phyloP scores from a whole-genome alignment of 2,797 vertebrate genomes.

The Arrhamphus sclerolepis region DNA sequence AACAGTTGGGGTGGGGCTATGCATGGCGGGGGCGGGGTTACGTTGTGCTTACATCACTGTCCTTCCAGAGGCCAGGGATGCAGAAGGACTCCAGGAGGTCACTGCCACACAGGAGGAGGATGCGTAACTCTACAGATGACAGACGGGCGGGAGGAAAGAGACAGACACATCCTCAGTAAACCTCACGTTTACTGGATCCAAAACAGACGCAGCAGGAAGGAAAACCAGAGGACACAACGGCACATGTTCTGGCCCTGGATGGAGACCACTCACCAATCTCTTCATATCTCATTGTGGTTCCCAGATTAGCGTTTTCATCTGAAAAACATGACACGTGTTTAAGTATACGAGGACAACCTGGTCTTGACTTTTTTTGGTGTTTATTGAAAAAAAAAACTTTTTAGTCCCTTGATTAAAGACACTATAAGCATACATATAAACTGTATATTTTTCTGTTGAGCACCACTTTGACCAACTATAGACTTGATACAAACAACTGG shows the following conservation, averaged over 20 bases:
- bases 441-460: too few relatives aligned
- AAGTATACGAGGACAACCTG: background rate
- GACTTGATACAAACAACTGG: too few relatives aligned
- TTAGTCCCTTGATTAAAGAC: too few relatives aligned
- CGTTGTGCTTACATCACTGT: constrained; percentile 91
- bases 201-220: constrained; percentile 38
- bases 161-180: background rate
- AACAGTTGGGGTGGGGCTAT: constrained; percentile 9
- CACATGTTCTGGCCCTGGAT: background rate
- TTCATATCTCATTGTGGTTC: constrained; percentile 93
- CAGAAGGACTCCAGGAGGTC: constrained; percentile 98
- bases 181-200: constrained; percentile 44
- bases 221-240: constrained; percentile 17
- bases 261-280: constrained; percentile 90
- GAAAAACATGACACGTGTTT: background rate
- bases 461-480: too few relatives aligned
- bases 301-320: constrained; percentile 98
- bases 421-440: too few relatives aligned
- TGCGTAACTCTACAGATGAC: constrained; percentile 87
- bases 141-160: constrained; percentile 62
- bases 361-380: background rate
- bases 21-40: constrained; percentile 26
- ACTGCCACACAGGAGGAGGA: constrained; percentile 96
- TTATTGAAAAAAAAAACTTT: too few relatives aligned
- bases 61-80: constrained; percentile 98